Evolutionary conservation across 2,797 vertebrate species (phyloP).

Genomic region (Sebastes umbrosus): DNA sequence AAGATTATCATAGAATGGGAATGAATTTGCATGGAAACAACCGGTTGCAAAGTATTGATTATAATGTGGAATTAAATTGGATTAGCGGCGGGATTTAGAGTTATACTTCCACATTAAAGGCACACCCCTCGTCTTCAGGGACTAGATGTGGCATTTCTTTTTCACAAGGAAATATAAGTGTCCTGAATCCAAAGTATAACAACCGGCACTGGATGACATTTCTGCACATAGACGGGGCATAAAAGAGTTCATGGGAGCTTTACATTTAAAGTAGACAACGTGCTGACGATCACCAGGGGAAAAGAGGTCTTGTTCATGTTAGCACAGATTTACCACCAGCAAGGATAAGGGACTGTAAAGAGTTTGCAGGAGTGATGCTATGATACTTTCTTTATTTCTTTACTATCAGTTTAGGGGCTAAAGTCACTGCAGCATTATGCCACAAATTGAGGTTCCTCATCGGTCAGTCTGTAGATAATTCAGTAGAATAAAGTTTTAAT

Average conservation of each 20-base stretch:
- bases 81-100: constrained; percentile 50
- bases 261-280: constrained; percentile 16
- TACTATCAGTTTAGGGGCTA: not conserved
- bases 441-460: not conserved
- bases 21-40: constrained; percentile 43
- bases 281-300: not conserved
- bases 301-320: not conserved
- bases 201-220: constrained; percentile 24
- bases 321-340: not conserved
- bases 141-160: constrained; percentile 47
- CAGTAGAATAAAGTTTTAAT: constrained; percentile 13
- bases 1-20: constrained; percentile 51
- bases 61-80: constrained; percentile 53
- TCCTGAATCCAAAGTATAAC: constrained; percentile 28
- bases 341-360: not conserved
- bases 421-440: not conserved
- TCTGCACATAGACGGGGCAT: not conserved
- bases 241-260: constrained; percentile 20
- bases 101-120: constrained; percentile 44
- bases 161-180: constrained; percentile 23
- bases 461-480: constrained; percentile 11
- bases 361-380: not conserved
- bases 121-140: constrained; percentile 19
- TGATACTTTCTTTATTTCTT: not conserved
- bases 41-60: constrained; percentile 51